These are phyloP conservation scores for Tychaedon coryphoeus DNA, from an alignment of 2,113 vertebrate species.

Conservation along the genomic window DNA sequence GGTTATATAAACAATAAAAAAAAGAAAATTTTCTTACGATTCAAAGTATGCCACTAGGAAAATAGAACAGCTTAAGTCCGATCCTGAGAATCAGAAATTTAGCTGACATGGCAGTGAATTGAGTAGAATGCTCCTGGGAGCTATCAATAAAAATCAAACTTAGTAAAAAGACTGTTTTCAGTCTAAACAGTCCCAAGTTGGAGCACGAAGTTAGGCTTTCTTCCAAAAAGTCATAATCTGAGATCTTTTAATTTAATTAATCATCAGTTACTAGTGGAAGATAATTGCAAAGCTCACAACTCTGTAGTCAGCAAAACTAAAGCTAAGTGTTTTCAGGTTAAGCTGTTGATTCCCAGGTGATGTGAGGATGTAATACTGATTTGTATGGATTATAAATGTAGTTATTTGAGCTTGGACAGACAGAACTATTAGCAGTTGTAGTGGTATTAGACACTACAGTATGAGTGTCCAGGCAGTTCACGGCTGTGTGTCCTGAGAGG, in stretches of 20 bases:
- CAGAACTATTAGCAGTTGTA: neutral
- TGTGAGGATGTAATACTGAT: neutral
- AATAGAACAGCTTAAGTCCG: neutral
- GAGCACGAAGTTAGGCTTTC: conserved; percentile 6
- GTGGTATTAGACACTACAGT: neutral
- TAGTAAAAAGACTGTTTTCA: conserved; percentile 49
- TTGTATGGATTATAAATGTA: neutral
- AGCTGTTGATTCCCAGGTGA: neutral
- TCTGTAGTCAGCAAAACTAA: conserved; percentile 15
- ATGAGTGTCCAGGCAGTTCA: fast-evolving
- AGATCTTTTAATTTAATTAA: conserved; percentile 37
- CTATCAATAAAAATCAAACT: conserved; percentile 43
- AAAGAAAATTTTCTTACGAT: neutral
- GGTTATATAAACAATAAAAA: neutral
- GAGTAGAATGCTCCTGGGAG: conserved; percentile 38
- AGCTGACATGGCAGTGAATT: neutral
- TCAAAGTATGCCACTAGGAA: neutral
- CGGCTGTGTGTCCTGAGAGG: neutral
- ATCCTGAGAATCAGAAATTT: neutral
- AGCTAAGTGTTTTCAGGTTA: neutral
- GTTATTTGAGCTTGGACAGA: neutral
- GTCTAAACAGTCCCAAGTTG: conserved; percentile 12
- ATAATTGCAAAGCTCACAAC: conserved; percentile 16
- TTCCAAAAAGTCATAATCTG: conserved; percentile 31
- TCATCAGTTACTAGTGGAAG: conserved; percentile 44